Evolutionary conservation across 2,888 invertebrate genomes (phyloP).

Genomic region (Hyalella azteca): DNA sequence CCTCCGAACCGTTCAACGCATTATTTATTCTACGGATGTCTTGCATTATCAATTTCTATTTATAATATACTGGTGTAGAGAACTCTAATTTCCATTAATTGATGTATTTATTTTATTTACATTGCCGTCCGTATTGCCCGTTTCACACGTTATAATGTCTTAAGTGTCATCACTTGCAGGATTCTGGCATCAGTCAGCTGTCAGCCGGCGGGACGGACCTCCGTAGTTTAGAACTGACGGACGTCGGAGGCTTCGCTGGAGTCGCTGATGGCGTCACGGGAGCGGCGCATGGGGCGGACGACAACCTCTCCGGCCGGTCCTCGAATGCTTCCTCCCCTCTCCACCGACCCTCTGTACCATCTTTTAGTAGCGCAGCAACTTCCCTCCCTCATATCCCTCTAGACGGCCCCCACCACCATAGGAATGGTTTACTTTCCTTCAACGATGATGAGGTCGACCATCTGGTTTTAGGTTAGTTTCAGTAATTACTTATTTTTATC

Average conservation of each 20-base stretch:
- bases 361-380: not conserved
- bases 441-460: conserved; percentile 57
- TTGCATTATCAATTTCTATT: too few relatives aligned
- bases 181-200: conserved; percentile 88
- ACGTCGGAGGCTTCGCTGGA: conserved; percentile 36
- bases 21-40: too few relatives aligned
- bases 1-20: too few relatives aligned
- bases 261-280: not conserved
- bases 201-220: conserved; percentile 67
- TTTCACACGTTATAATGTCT: not conserved
- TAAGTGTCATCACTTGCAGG: conserved; percentile 67
- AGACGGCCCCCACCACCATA: conserved; percentile 22
- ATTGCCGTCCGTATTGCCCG: not conserved
- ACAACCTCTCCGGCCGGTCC: conserved; percentile 52
- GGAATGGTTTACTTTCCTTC: conserved; percentile 54
- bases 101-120: too few relatives aligned
- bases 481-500: not conserved
- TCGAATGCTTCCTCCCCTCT: conserved; percentile 56
- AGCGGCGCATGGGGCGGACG: conserved; percentile 45
- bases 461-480: conserved; percentile 25
- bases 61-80: too few relatives aligned
- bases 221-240: conserved; percentile 60
- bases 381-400: not conserved
- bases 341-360: conserved; percentile 51
- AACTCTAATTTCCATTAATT: too few relatives aligned